phyloP scores from a whole-genome alignment of 2,888 invertebrate species.

The Leucophenga montana region DNA sequence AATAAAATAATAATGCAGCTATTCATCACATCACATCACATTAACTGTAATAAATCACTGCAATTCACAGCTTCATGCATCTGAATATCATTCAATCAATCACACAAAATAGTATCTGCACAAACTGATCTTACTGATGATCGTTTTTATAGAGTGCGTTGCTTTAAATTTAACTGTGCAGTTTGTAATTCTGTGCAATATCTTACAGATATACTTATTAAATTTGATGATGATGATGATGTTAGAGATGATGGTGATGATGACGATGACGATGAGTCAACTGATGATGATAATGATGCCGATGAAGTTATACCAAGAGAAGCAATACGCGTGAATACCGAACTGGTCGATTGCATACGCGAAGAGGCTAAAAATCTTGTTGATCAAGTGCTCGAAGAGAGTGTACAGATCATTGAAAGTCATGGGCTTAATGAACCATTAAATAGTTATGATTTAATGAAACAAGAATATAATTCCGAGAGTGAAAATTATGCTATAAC shows the following conservation, averaged over 20 bases:
- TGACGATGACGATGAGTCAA: constrained; percentile 36
- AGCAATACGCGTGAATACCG: constrained; percentile 21
- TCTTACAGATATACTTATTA: constrained; percentile 56
- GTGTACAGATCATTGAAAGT: constrained; percentile 67
- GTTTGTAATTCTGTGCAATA: constrained; percentile 53
- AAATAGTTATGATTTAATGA: constrained; percentile 56
- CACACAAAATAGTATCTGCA: background rate
- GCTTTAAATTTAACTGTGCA: background rate
- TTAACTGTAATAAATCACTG: background rate
- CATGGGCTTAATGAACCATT: constrained; percentile 53
- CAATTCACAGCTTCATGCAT: background rate
- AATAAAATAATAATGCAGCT: background rate
- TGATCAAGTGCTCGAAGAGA: constrained; percentile 72
- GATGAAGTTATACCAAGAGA: constrained; percentile 11
- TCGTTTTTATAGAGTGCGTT: constrained; percentile 1
- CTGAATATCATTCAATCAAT: background rate
- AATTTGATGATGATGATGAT: constrained; percentile 54
- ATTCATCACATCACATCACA: constrained; percentile 10
- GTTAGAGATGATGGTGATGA: constrained; percentile 44
- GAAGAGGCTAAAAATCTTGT: constrained; percentile 71
- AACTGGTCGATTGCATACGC: constrained; percentile 59
- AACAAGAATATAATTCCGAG: constrained; percentile 69
- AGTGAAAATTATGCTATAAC: constrained; percentile 73
- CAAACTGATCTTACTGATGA: background rate
- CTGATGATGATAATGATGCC: constrained; percentile 38